A percentile compares a stretch with the other conserved stretches of the same genome.
Conservation (phyloP, 2,888 invertebrate species). For the Atherix ibis region DNA sequence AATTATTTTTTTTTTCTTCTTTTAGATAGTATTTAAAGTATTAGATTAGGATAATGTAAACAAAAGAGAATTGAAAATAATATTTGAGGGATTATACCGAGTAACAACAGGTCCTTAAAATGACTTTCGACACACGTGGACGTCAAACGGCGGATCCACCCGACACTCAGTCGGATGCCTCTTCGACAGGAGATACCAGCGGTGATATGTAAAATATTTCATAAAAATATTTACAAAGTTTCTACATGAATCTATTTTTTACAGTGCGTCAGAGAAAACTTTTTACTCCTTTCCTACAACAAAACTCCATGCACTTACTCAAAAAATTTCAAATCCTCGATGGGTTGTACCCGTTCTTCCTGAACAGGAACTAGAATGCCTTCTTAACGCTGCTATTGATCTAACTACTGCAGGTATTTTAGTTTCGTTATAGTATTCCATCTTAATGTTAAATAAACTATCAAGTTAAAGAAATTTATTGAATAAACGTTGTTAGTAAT, state of each 20-base stretch:
- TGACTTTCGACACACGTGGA: conserved; percentile 32
- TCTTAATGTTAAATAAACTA: conserved; percentile 3
- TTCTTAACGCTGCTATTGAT: conserved; percentile 77
- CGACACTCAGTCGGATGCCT: conserved; percentile 15
- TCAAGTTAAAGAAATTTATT: conserved; percentile 2
- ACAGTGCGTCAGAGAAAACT: conserved; percentile 30
- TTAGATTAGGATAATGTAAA: no score
- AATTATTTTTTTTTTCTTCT: no score
- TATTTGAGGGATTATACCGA: no score
- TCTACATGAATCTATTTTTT: no score
- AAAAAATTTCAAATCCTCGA: conserved; percentile 87
- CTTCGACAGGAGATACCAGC: conserved; percentile 12
- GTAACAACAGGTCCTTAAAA: conserved; percentile 10
- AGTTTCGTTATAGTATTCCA: background rate
- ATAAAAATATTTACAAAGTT: background rate
- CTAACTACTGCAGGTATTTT: conserved; percentile 62
- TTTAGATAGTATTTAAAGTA: no score
- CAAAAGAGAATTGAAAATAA: no score
- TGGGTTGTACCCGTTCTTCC: conserved; percentile 97
- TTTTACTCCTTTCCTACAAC: conserved; percentile 58
- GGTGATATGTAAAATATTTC: conserved; percentile 12
- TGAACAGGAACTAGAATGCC: conserved; percentile 85
- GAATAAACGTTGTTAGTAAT: no score
- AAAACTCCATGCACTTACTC: conserved; percentile 77
- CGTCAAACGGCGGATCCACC: conserved; percentile 18